Evolutionary conservation across 2,797 vertebrate genomes (phyloP), one percentile per base, ranked within the genome.

Genomic region (Euthynnus affinis): DNA sequence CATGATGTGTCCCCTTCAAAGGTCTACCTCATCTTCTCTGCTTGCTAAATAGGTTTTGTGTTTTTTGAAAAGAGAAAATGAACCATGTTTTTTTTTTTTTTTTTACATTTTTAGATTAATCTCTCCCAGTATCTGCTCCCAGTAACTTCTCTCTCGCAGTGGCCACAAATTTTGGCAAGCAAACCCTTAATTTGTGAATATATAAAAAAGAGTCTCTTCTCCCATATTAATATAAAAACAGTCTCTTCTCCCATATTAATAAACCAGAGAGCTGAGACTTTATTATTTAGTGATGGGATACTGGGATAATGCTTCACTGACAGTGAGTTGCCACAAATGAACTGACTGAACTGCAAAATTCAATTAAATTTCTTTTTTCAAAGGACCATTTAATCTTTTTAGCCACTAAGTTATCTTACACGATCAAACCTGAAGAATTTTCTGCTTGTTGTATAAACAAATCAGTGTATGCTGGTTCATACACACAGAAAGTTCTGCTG

Each of bases 321-420:
- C 40, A 18, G 59, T 40, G n/a, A 13, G 20, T 0, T 6, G 6
- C 5, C 13, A 13, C 20, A 15, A 25, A 60, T 23, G n/a, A 37
- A 49, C 37, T 1, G 32, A 55, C 71, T n/a, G 18, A 44, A 15
- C 20, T 14, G 12, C 17, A 13, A 29, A 42, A 67, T 37, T 51
- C 27, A 65, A 29, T 67, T 61, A 7, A 76, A 46, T 18, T 46
- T 46, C 44, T 46, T 18, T 17, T 17, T 20, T 67, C n/a, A n/a
- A 7, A 44, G 66, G 18, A 32, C n/a, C 53, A 2, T 15, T 48
- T 20, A 46, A 25, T 20, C 18, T 49, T 58, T 70, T 23, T 17
- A 57, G 6, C 18, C 25, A 15, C 46, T 20, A 46, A 69, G 20
- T 29, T 13, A 1, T 60, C 29, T 51, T 9, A 40, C 68, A 52